These are phyloP conservation scores for Pollenia amentaria DNA, from an alignment of 2,888 invertebrate genomes.

Conservation along the genomic window DNA sequence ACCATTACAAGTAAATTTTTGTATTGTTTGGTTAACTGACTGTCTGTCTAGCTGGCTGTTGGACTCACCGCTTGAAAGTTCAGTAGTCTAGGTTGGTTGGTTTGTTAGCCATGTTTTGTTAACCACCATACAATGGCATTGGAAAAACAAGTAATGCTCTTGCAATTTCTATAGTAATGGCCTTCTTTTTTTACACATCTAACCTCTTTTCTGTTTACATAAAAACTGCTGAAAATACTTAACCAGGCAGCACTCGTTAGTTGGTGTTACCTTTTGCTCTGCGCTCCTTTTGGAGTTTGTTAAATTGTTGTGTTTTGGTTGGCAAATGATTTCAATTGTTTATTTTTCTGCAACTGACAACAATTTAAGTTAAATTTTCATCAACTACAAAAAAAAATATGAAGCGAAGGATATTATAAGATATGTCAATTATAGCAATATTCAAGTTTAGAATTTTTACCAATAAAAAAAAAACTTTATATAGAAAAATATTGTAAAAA, in stretches of 20 bases:
- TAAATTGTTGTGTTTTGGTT: constrained; percentile 33
- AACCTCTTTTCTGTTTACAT: background rate
- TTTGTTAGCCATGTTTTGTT: constrained; percentile 53
- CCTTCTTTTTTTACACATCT: constrained; percentile 34
- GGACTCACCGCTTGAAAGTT: constrained; percentile 4
- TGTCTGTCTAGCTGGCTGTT: background rate
- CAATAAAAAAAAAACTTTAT: too few relatives aligned
- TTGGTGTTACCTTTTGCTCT: constrained; percentile 43
- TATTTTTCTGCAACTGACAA: constrained; percentile 39
- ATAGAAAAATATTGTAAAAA: too few relatives aligned
- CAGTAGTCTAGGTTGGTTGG: constrained; percentile 1
- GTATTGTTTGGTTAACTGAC: constrained; percentile 32
- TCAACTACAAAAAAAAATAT: background rate
- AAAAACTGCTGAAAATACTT: background rate
- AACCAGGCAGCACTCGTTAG: constrained; percentile 8
- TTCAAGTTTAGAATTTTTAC: background rate
- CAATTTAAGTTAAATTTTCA: constrained; percentile 32
- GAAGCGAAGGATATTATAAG: background rate
- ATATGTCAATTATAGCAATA: background rate
- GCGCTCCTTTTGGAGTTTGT: constrained; percentile 14
- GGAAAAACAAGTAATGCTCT: constrained; percentile 25
- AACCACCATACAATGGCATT: constrained; percentile 45
- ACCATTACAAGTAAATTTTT: constrained; percentile 23
- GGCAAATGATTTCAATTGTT: constrained; percentile 49
- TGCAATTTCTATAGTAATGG: constrained; percentile 50